Evolutionary conservation across 1,140 invertebrate genomes (phyloP), one percentile per base, ranked within the genome.

Genomic region (Megathymus violae): DNA sequence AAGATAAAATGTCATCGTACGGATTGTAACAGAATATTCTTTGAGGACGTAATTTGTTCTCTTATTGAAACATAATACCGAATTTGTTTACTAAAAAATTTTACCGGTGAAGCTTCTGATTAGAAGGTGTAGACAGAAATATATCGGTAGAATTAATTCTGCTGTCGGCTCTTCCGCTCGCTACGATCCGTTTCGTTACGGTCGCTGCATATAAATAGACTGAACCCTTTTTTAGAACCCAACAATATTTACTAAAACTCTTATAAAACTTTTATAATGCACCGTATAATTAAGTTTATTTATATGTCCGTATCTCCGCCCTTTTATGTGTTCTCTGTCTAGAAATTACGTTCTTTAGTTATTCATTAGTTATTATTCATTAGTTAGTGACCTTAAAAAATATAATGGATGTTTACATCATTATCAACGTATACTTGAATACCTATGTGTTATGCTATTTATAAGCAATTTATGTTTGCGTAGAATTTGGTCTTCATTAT

Each of bases 181-280:
- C 54, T 64, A 41, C 44, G 60, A 64, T 67, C 58, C 68, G 68
- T 66, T 71, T 64, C 31, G 54, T 43, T 66, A 38, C 64, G 51
- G 61, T 50, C 38, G 10, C 34, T 52, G 69, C 66, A 71, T 71
- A 71, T 71, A 64, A 71, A 71, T 70, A 67, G 64, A 67, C 44
- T 51, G 22, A 54, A 56, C 51, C 16, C 62, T 46, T 66, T 48
- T 64, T 66, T 41, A 48, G 58, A 38, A 13, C 25, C 36, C 46
- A 48, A 25, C 22, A 44, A 44, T 52, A 54, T 60, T 60, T 60
- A 52, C 48, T 46, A 46, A 25, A 46, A 54, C 41, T 44, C 61
- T 22, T 54, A 52, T 54, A 54, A 31, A 36, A 52, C 27, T 46
- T 63, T 59, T 48, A 60, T 60, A 60, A 36, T 40, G 44, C 31